Percentiles rank a stretch among this genome's conserved stretches.
phyloP scores from a whole-genome alignment of 2,797 vertebrate species.

The Vespertilio murinus region DNA sequence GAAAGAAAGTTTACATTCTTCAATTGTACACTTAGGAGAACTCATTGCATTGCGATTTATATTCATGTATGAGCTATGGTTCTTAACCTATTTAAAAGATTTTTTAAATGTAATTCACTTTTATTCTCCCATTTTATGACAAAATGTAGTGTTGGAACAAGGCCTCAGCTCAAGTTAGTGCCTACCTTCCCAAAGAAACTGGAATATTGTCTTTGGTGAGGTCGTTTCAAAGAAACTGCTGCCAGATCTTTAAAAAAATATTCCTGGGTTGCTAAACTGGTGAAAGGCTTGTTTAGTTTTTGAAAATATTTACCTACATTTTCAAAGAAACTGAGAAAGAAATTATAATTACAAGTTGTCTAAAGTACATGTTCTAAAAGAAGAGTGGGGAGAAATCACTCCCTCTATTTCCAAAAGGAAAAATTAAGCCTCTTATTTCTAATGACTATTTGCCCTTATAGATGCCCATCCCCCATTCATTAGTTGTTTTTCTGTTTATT shows the following conservation, averaged over 20 bases:
- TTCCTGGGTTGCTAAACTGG: background rate
- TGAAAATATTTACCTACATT: background rate
- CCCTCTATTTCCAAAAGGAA: background rate
- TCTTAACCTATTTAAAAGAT: background rate
- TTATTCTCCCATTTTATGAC: background rate
- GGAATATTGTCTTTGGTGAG: background rate
- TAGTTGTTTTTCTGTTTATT: background rate
- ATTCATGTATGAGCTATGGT: background rate
- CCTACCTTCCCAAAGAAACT: background rate
- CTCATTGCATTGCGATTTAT: background rate
- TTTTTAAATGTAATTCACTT: background rate
- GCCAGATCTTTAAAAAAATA: background rate
- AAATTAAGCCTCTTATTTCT: background rate
- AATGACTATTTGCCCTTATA: background rate
- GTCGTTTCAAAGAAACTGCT: background rate
- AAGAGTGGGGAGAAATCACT: background rate
- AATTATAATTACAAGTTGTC: slow-evolving; percentile 13
- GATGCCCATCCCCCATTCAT: background rate
- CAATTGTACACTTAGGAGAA: background rate
- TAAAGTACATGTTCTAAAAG: background rate
- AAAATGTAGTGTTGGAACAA: background rate
- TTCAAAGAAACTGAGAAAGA: slow-evolving; percentile 28
- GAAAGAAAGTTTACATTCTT: slow-evolving; percentile 44
- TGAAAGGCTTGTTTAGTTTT: background rate
- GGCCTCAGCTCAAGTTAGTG: background rate